Evolutionary conservation across 2,888 invertebrate genomes (phyloP).

Genomic region (Eretmocerus hayati): DNA sequence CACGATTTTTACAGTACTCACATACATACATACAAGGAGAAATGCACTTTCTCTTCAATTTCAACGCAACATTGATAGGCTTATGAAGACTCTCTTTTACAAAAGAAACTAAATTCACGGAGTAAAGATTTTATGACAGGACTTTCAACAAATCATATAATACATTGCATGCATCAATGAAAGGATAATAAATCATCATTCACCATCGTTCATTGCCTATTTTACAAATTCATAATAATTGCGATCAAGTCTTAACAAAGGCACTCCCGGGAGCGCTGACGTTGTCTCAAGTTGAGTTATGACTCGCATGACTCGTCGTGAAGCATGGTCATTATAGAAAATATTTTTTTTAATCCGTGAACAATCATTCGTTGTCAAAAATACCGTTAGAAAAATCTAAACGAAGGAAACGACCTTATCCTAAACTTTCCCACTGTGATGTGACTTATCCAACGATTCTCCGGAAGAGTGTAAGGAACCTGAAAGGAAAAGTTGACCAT

Average conservation of each 20-base stretch:
- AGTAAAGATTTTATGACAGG: not conserved
- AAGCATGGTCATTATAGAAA: conserved; percentile 14
- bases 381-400: conserved; percentile 9
- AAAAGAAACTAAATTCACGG: not conserved
- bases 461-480: conserved; percentile 46
- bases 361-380: conserved; percentile 10
- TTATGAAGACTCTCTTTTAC: not conserved
- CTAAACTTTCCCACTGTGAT: conserved; percentile 42
- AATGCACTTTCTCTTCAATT: conserved; percentile 15
- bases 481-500: conserved; percentile 28
- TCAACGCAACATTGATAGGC: conserved; percentile 16
- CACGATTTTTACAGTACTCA: conserved; percentile 16
- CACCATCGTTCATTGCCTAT: conserved; percentile 10
- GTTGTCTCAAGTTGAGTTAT: conserved; percentile 12
- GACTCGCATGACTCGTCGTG: conserved; percentile 11
- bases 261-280: conserved; percentile 1
- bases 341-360: conserved; percentile 11
- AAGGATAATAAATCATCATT: conserved; percentile 12
- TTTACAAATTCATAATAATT: conserved; percentile 14
- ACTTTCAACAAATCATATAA: not conserved
- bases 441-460: conserved; percentile 42
- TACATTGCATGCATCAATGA: conserved; percentile 4
- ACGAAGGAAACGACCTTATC: conserved; percentile 28
- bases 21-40: conserved; percentile 18
- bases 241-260: conserved; percentile 9